Percentiles rank a stretch among this genome's conserved stretches.
phyloP scores from a whole-genome alignment of 2,113 vertebrate species.

The Rhea pennata region DNA sequence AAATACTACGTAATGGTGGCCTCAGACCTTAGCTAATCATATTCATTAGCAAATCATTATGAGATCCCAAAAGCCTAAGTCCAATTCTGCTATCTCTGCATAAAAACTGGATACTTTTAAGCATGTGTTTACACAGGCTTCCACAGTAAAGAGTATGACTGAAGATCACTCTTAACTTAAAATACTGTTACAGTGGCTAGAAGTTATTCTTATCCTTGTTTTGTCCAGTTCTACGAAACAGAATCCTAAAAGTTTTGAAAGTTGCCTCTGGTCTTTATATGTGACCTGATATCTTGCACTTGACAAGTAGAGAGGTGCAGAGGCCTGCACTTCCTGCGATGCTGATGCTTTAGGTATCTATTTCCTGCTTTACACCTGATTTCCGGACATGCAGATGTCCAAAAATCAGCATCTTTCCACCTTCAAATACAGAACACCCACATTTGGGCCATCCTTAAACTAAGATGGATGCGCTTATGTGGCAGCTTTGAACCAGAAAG shows the following conservation, averaged over 20 bases:
- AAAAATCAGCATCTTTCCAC: background rate
- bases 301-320: background rate
- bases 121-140: background rate
- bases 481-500: background rate
- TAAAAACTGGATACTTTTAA: background rate
- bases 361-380: background rate
- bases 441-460: background rate
- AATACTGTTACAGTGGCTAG: background rate
- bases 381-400: background rate
- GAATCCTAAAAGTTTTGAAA: background rate
- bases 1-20: background rate
- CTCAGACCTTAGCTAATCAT: background rate
- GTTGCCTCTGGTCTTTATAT: background rate
- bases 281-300: background rate
- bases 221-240: background rate
- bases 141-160: background rate
- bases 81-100: background rate
- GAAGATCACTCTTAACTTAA: background rate
- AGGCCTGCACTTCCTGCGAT: background rate
- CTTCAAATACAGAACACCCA: background rate
- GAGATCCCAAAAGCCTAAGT: background rate
- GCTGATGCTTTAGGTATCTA: accelerated
- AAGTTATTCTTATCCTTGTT: background rate
- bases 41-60: background rate
- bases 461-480: background rate